phyloP scores from a whole-genome alignment of 2,113 vertebrate genomes.

The Urocynchramus pylzowi region DNA sequence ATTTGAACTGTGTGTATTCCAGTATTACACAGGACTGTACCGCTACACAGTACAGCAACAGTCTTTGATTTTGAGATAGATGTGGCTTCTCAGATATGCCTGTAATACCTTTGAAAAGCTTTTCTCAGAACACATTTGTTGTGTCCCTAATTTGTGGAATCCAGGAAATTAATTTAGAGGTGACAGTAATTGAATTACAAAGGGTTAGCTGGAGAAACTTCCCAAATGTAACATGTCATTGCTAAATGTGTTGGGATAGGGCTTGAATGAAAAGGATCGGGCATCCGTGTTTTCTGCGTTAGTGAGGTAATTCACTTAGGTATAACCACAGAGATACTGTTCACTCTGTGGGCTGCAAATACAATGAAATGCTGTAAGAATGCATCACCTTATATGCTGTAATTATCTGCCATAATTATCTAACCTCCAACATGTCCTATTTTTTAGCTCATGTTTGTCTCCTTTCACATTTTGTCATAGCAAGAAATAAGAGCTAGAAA shows the following conservation, averaged over 20 bases:
- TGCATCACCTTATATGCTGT: neutral
- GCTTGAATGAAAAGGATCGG: neutral
- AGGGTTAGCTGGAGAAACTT: neutral
- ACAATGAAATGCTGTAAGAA: neutral
- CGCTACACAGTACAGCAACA: neutral
- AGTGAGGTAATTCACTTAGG: neutral
- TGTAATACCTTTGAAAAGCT: neutral
- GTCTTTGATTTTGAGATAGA: neutral
- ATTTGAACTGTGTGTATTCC: fast-evolving
- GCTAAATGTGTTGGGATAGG: neutral
- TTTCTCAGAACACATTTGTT: neutral
- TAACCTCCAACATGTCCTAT: neutral
- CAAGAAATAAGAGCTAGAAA: neutral
- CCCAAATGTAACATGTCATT: neutral
- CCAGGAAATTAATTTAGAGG: neutral
- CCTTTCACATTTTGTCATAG: neutral
- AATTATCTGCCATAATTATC: neutral
- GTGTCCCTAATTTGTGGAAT: neutral
- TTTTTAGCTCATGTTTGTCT: neutral
- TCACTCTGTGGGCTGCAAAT: neutral
- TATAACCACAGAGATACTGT: neutral
- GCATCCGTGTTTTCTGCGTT: neutral
- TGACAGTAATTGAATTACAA: neutral
- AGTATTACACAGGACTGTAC: neutral
- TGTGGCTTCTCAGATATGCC: neutral